Evolutionary conservation across 2,113 vertebrate genomes (phyloP).

Genomic region (Triplophysa tibetana): DNA sequence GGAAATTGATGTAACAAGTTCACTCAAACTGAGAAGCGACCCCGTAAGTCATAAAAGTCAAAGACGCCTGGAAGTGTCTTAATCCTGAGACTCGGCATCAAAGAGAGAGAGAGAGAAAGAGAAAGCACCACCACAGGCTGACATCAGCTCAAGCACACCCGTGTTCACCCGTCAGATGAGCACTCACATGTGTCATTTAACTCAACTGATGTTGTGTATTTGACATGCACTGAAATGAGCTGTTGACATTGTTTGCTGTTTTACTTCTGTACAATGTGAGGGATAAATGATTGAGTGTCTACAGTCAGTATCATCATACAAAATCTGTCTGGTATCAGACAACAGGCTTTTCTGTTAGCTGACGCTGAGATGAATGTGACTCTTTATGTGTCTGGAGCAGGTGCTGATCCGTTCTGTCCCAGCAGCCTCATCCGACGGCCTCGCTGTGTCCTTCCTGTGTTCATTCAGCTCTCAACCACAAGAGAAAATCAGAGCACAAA

Average conservation of each 20-base stretch:
- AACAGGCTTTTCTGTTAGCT: conserved; percentile 1
- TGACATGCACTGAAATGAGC: no score
- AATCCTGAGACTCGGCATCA: conserved; percentile 51
- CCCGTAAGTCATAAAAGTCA: conserved; percentile 50
- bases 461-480: not conserved
- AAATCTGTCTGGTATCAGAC: not conserved
- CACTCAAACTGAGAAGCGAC: conserved; percentile 44
- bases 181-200: no score
- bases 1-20: conserved; percentile 56
- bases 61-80: conserved; percentile 50
- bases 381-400: conserved; percentile 74
- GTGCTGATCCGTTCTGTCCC: conserved; percentile 74
- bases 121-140: conserved; percentile 10
- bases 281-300: not conserved
- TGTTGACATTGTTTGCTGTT: no score
- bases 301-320: not conserved
- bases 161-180: not conserved
- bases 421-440: conserved; percentile 51
- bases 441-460: conserved; percentile 56
- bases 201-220: no score
- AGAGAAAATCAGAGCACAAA: not conserved
- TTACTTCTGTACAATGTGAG: no score
- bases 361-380: conserved; percentile 74
- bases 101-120: conserved; percentile 39
- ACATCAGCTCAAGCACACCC: conserved; percentile 42